A percentile compares a stretch with the other conserved stretches of the same genome.
Evolutionary conservation across 1,140 invertebrate species (phyloP).

Genomic region (Drosophila miranda): DNA sequence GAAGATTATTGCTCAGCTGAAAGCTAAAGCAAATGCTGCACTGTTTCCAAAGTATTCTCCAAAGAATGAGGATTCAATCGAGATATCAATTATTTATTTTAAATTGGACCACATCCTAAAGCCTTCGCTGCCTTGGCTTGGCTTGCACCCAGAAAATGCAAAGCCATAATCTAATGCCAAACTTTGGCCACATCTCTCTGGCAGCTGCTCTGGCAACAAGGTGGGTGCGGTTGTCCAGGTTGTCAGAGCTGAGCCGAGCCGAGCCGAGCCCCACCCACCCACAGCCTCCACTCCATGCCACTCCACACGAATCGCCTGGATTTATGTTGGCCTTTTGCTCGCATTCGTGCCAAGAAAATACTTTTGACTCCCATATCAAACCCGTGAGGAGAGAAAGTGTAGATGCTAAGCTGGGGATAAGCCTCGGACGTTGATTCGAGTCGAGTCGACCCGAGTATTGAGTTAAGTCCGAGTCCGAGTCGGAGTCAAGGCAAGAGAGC

Average conservation of each 20-base stretch:
- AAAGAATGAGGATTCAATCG: no score
- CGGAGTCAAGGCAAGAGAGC: conserved; percentile 16
- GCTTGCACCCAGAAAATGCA: conserved; percentile 27
- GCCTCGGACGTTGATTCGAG: conserved; percentile 7
- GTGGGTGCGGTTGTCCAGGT: conserved; percentile 27
- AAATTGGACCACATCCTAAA: not conserved
- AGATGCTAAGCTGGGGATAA: conserved; percentile 36
- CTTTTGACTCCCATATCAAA: conserved; percentile 40
- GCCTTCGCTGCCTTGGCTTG: conserved; percentile 16
- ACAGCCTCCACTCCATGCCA: not conserved
- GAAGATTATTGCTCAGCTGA: no score
- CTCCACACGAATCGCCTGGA: conserved; percentile 17
- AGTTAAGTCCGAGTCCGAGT: not conserved
- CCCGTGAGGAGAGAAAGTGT: conserved; percentile 50
- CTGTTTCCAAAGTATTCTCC: not conserved
- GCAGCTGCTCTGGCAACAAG: conserved; percentile 2
- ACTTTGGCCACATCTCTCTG: conserved; percentile 39
- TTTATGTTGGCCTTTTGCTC: conserved; percentile 43
- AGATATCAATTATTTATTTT: conserved; percentile 4
- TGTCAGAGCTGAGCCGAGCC: not conserved
- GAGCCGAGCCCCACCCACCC: no score
- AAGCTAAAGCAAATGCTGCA: no score
- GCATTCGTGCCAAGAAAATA: conserved; percentile 44
- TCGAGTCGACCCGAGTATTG: not conserved
- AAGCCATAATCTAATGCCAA: conserved; percentile 47